Base-by-base conservation (phyloP, 2,888 invertebrate species). In the Tenthredo notha region DNA sequence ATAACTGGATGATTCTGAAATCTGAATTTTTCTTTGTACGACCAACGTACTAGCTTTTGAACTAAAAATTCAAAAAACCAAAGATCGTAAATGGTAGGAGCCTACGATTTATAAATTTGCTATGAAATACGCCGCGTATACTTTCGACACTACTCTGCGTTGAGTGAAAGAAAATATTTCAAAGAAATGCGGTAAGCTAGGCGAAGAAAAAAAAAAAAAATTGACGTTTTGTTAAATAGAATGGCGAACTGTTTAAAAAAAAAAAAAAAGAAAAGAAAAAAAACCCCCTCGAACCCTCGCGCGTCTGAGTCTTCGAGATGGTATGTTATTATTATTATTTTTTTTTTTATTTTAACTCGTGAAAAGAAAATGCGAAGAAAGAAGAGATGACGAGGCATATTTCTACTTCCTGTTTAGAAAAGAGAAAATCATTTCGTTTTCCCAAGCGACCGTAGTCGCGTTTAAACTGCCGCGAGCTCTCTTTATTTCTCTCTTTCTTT, bases 281-380 rank as follows among this genome's bases (percentile, higher is more conserved):
- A n/a, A n/a, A n/a, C n/a, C 43, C 21, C 10, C 12, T 43, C 72
- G 43, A 10, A 43, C 43, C 43, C 43, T 43, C 21, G 33, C 37
- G 25, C 18, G 70, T 18, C 18, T 6, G 29, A 74, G 40, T 74
- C 40, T 74, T 43, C n/a, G 40, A n/a, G 72, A 33, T 25, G 18
- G 70, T 40, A n/a, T 25, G 72, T 74, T 74, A 74, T 43, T 74
- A 67, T 74, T 33, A 33, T 33, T 33, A 33, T 33, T 33, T 33
- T 33, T 33, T 33, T 33, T 33, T 33, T 72, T 74, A 9, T 74
- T 21, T 74, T 54, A 77, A 29, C 77, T 54, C 4, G 54, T 50
- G 54, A 54, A 77, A 50, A 50, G 33, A 29, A 77, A 54, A 77
- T 50, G 54, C 29, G 18, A 29, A 77, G 77, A 77, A 40, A 77